These are phyloP conservation scores for Drosophila barbarae DNA, from an alignment of 2,888 invertebrate species.

Conservation along the genomic window DNA sequence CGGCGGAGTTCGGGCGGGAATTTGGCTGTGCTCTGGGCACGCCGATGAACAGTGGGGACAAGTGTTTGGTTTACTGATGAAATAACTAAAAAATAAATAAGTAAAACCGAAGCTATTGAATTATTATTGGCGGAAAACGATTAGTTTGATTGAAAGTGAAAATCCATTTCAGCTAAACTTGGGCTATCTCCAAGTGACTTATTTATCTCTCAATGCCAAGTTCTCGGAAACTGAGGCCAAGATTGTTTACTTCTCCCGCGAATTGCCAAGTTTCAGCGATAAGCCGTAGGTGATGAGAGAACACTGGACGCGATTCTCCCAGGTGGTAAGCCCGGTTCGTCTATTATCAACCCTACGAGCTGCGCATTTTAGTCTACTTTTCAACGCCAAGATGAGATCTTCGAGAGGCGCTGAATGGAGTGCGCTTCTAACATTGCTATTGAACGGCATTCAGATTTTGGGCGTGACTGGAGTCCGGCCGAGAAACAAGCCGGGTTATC, in stretches of 20 bases:
- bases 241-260: constrained; percentile 54
- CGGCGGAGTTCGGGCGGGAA: constrained; percentile 73
- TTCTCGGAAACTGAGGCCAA: constrained; percentile 23
- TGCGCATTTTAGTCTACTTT: constrained; percentile 44
- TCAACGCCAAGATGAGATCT: constrained; percentile 52
- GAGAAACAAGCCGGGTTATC: constrained; percentile 16
- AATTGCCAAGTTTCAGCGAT: constrained; percentile 36
- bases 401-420: constrained; percentile 32
- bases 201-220: constrained; percentile 31
- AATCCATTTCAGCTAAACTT: neutral
- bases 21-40: constrained; percentile 72
- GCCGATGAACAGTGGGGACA: constrained; percentile 77
- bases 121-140: neutral
- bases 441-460: neutral
- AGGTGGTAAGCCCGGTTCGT: constrained; percentile 60
- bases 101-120: constrained; percentile 1
- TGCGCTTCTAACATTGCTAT: constrained; percentile 14
- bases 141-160: neutral
- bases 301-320: constrained; percentile 55
- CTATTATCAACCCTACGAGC: constrained; percentile 42
- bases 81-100: constrained; percentile 10
- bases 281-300: constrained; percentile 48
- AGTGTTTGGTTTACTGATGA: constrained; percentile 69
- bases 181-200: constrained; percentile 3
- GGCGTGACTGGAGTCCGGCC: constrained; percentile 10